phyloP scores from a whole-genome alignment of 1,140 invertebrate species.

The Copidosoma floridanum region DNA sequence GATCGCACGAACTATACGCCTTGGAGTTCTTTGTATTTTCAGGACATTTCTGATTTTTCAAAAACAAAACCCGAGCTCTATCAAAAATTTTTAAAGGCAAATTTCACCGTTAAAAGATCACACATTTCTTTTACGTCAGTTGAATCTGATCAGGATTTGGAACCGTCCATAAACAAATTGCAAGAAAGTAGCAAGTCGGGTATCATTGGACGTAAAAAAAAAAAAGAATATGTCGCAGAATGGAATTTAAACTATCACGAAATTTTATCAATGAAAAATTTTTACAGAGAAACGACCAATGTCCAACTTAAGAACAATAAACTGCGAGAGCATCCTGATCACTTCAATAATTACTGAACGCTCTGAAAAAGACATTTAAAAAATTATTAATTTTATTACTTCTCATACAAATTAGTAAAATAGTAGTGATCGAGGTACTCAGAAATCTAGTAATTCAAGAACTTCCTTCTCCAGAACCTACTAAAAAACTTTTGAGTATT shows the following conservation, averaged over 20 bases:
- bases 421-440: background rate
- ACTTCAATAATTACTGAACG: background rate
- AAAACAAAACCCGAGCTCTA: background rate
- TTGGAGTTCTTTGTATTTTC: constrained; percentile 14
- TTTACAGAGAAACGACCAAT: background rate
- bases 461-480: background rate
- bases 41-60: background rate
- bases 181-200: background rate
- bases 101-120: background rate
- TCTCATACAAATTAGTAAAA: background rate
- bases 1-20: constrained; percentile 19
- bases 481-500: background rate
- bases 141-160: background rate
- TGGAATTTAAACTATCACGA: constrained; percentile 1
- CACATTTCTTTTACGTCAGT: background rate
- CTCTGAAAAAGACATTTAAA: background rate
- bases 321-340: background rate
- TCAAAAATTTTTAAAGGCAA: background rate
- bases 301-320: background rate
- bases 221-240: background rate
- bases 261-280: background rate
- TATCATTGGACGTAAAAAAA: background rate
- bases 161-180: background rate
- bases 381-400: background rate
- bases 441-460: background rate